phyloP scores from a whole-genome alignment of 2,797 vertebrate species.

The Xiphorhynchus erythropygius region DNA sequence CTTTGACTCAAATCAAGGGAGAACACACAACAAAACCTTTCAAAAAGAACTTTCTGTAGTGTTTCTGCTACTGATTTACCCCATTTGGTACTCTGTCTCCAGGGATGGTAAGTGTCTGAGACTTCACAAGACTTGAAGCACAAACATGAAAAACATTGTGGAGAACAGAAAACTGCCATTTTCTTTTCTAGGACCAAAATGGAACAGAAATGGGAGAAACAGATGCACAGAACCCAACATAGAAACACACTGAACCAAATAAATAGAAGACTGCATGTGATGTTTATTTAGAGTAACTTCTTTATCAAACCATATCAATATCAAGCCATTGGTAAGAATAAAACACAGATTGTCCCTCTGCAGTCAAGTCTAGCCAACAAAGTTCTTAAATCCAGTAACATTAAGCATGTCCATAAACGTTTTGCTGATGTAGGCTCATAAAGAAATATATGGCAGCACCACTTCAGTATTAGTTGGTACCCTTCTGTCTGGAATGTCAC shows the following conservation, averaged over 20 bases:
- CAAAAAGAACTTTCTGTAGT: not conserved
- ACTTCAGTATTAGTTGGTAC: not conserved
- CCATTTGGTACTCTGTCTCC: not conserved
- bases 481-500: not conserved
- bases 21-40: not conserved
- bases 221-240: not conserved
- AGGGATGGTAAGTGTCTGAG: not conserved
- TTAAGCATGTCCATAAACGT: not conserved
- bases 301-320: not conserved
- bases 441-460: not conserved
- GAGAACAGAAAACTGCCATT: not conserved
- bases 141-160: not conserved
- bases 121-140: not conserved
- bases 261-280: not conserved
- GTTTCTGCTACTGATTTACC: conserved; percentile 27
- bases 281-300: not conserved
- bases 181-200: not conserved
- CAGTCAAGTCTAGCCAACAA: not conserved
- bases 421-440: not conserved
- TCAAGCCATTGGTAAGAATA: not conserved
- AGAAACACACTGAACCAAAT: not conserved
- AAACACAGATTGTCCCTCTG: not conserved
- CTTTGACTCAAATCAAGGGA: not conserved
- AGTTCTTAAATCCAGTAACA: not conserved
- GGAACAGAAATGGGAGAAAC: not conserved